Base-by-base conservation (phyloP, 2,888 invertebrate genomes). In the Ecdyonurus torrentis region DNA sequence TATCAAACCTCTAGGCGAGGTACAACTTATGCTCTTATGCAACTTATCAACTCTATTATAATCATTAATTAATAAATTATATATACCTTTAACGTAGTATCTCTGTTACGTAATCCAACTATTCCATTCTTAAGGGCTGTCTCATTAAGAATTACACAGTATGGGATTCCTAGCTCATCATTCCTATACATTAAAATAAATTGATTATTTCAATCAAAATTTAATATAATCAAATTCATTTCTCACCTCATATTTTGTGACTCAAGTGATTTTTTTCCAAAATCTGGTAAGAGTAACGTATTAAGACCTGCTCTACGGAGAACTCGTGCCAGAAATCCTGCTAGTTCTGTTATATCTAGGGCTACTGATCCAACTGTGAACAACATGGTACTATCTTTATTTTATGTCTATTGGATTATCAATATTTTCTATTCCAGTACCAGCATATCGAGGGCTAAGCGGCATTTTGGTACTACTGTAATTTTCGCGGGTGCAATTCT, bases 111-210 rank as follows among this genome's bases (percentile, higher is more conserved):
- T 37, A 81, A 70, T 55, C 80, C 78, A 65, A 87, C 76, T 65
- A 90, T 80, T 2, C 93, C 93, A 72, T 81, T 83, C 67, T 79
- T 79, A 5, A 91, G 76, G 18, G 87, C 86, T 20, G 77, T 76
- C 64, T 84, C 82, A 70, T 82, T 79, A 20, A 93, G 74, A n/a
- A 86, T 75, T 61, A 89, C 78, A 50, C 83, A 83, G 71, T 87
- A 91, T 5, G 87, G 85, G 7, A 91, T 79, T 1, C 89, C 90
- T 63, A 84, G 70, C 67, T 78, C 74, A 70, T 83, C 83, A 71
- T 77, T 78, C 65, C 79, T 78, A n/a, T n/a, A n/a, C n/a, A n/a
- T n/a, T n/a, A n/a, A n/a, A n/a, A n/a, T n/a, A n/a, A n/a, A 20
- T 67, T 37, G 15, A 37, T 37, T 37, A 37, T 15, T 37, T 10